Base-by-base conservation (phyloP, 2,888 invertebrate species). In the Chromoteleia sp. region DNA sequence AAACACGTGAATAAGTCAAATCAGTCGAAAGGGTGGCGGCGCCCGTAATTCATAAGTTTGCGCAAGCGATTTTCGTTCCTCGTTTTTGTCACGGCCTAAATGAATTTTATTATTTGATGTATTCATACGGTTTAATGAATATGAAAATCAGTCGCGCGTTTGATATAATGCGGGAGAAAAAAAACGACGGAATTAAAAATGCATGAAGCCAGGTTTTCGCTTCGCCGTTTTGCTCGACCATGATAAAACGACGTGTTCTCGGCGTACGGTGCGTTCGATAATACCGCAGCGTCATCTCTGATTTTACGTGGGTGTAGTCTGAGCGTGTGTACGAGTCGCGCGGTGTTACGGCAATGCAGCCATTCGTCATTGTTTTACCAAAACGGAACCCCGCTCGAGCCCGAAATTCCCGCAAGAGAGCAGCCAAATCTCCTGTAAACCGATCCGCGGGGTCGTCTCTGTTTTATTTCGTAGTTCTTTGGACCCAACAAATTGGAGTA, bases 321-420 rank as follows among this genome's bases (percentile, higher is more conserved):
- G 21, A 17, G 39, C 33, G 56, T 59, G 48, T 73, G 52, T 59
- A 58, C 73, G 81, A 41, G 77, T 39, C 45, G 48, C 41, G 15
- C 45, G 33, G 54, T 71, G 33, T n/a, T 54, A 56, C 67, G 43
- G 61, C 61, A 74, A 56, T 78, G 74, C 74, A 78, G 70, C 68
- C 77, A 82, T 78, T 75, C 67, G 78, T 82, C 82, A 82, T 82
- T 82, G 78, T 78, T 82, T 78, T 82, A 75, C 50, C 68, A 56
- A 74, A 74, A 63, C 54, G 54, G 50, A 70, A 48, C 48, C 52
- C 48, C 41, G 58, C 52, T 63, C 30, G 52, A 50, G 50, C 36
- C 76, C 45, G 68, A 52, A 73, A 61, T 73, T 77, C 73, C 81
- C 81, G 54, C 56, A 77, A 77, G 68, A 68, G 73, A 67, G 30